Conservation (phyloP, 2,888 invertebrate genomes). For the Altica lythri region DNA sequence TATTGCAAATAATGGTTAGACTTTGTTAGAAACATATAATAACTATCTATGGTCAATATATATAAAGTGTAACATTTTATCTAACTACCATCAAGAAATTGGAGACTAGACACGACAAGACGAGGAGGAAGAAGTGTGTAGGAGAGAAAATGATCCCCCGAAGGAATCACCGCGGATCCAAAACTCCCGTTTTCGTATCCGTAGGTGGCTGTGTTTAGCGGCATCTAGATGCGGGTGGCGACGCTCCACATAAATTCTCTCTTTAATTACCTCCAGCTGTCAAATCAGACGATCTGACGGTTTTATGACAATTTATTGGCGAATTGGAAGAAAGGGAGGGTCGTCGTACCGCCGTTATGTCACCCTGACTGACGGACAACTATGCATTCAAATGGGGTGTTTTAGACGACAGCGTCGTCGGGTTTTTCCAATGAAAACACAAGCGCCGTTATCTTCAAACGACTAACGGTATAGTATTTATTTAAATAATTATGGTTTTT, state of each 20-base stretch:
- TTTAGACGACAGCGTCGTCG: constrained; percentile 54
- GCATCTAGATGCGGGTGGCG: constrained; percentile 56
- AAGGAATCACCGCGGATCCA: constrained; percentile 26
- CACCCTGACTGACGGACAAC: constrained; percentile 74
- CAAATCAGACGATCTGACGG: constrained; percentile 75
- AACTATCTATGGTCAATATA: no score
- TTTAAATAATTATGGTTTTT: no score
- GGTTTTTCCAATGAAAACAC: not conserved
- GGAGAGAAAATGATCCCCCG: constrained; percentile 41
- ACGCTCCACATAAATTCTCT: constrained; percentile 58
- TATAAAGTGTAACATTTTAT: no score
- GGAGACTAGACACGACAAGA: not conserved
- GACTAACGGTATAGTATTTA: no score
- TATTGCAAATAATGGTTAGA: no score
- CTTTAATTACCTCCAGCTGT: constrained; percentile 62
- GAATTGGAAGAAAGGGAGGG: constrained; percentile 63
- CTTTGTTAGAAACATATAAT: no score
- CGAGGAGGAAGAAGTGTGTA: constrained; percentile 9
- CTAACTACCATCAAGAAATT: no score
- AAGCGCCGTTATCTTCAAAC: not conserved
- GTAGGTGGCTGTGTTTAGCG: constrained; percentile 43
- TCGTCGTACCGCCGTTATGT: constrained; percentile 58
- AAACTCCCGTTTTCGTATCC: constrained; percentile 12
- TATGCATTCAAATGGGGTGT: constrained; percentile 77
- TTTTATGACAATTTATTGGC: constrained; percentile 70